A percentile compares a stretch with the other conserved stretches of the same genome.
These are phyloP conservation scores for Amblyraja radiata DNA, from an alignment of 2,797 vertebrate genomes.

Conservation along the genomic window DNA sequence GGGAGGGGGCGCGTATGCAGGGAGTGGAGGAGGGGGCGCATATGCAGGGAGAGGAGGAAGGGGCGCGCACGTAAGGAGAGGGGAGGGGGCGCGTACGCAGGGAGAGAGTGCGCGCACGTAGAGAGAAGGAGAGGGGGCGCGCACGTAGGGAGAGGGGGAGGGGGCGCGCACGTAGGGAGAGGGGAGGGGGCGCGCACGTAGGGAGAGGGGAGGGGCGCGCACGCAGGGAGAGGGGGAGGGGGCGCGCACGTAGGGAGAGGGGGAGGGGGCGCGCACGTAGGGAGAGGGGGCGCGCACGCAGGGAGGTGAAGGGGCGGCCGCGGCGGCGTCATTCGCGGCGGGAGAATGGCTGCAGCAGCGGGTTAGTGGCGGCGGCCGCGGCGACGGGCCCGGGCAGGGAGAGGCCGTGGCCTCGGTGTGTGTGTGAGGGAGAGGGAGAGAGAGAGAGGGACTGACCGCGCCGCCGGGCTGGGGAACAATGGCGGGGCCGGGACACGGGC, in stretches of 20 bases:
- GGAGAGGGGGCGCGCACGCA: too few relatives aligned
- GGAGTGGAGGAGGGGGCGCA: too few relatives aligned
- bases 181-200: too few relatives aligned
- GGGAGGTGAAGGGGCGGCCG: neutral
- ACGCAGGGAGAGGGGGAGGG: too few relatives aligned
- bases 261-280: neutral
- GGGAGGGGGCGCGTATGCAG: too few relatives aligned
- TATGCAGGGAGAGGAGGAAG: neutral
- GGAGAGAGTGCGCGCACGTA: too few relatives aligned
- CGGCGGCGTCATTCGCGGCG: neutral
- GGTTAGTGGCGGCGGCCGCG: neutral
- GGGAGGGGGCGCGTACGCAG: neutral
- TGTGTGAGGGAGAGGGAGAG: neutral
- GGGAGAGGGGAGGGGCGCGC: too few relatives aligned
- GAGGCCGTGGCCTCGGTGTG: neutral
- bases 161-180: neutral
- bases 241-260: too few relatives aligned
- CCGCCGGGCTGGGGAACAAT: too few relatives aligned
- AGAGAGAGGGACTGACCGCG: neutral
- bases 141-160: neutral
- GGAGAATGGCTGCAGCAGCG: conserved; percentile 33
- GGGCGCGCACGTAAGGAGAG: neutral
- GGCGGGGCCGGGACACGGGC: neutral
- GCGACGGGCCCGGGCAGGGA: neutral
- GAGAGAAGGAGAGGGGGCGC: neutral